Conservation (phyloP, 1,140 invertebrate species). For the Branchinecta lynchi region DNA sequence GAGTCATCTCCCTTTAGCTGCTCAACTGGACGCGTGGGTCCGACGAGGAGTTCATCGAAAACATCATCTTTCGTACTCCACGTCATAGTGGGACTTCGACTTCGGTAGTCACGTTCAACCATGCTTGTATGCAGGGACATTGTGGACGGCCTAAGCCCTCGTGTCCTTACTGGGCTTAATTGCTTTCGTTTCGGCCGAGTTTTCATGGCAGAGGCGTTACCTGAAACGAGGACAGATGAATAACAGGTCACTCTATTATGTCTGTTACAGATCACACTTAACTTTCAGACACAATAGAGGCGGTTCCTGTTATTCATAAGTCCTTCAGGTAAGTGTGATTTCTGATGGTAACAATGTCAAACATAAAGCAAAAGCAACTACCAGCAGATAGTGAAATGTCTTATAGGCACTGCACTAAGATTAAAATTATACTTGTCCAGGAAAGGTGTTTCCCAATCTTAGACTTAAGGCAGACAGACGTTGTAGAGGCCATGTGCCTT, state of each 20-base stretch:
- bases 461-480: too few relatives aligned
- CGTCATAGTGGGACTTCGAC: neutral
- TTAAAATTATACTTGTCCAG: too few relatives aligned
- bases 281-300: neutral
- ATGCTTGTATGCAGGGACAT: neutral
- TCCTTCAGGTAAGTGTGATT: neutral
- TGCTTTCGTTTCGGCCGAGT: neutral
- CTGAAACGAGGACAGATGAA: neutral
- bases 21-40: too few relatives aligned
- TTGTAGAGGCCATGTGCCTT: too few relatives aligned
- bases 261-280: constrained; percentile 6
- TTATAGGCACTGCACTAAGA: too few relatives aligned
- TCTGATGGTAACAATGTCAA: neutral
- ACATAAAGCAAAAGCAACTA: too few relatives aligned
- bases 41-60: neutral
- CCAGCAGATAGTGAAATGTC: too few relatives aligned
- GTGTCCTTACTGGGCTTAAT: neutral
- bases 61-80: neutral
- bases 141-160: neutral
- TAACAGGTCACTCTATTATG: neutral
- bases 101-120: neutral
- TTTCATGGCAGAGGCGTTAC: neutral
- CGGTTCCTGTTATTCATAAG: neutral
- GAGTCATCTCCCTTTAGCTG: too few relatives aligned
- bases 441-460: too few relatives aligned